Base-by-base conservation (phyloP, 2,888 invertebrate genomes). In the Chironomus riparius region DNA sequence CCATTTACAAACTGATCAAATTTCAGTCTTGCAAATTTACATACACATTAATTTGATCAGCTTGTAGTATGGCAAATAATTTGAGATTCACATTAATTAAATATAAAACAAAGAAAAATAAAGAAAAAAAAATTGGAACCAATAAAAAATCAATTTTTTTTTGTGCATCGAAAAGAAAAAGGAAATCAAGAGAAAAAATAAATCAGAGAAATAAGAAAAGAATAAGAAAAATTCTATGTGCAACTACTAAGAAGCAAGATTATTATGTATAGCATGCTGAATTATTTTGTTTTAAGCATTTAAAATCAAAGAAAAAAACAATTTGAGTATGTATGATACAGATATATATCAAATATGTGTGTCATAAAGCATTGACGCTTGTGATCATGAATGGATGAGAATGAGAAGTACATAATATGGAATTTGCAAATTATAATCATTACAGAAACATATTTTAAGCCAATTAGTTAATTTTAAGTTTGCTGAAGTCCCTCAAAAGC, bases 391-490 rank as follows among this genome's bases (percentile, higher is more conserved):
- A 65, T 65, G 65, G 21, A 65, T 65, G 65, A 24, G 4, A 24
- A 65, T 65, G 56, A n/a, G 7, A 56, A 0, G n/a, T 56, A 15
- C 13, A 62, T 21, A 6, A 62, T 21, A 62, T 65, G 65, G 24
- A 65, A 24, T 21, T 65, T 65, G 65, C 65, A 65, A 65, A 65
- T 65, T 13, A 65, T 24, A 65, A 21, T 65, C 21, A 24, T 65
- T 65, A 65, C 65, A 65, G 65, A 65, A 65, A 65, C 18, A 24
- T 65, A 65, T 24, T 13, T 24, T 65, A 65, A 65, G 65, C 65
- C 65, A 65, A 65, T 65, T 24, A 65, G 5, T 12, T 21, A 38
- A 38, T 38, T 38, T 38, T 38, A 38, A 38, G 4, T 65, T n/a
- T 65, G 18, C 22, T 12, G 65, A 18, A 56, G 18, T 56, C 12